Evolutionary conservation across 2,888 invertebrate genomes (phyloP).

Genomic region (Cactoblastis cactorum): DNA sequence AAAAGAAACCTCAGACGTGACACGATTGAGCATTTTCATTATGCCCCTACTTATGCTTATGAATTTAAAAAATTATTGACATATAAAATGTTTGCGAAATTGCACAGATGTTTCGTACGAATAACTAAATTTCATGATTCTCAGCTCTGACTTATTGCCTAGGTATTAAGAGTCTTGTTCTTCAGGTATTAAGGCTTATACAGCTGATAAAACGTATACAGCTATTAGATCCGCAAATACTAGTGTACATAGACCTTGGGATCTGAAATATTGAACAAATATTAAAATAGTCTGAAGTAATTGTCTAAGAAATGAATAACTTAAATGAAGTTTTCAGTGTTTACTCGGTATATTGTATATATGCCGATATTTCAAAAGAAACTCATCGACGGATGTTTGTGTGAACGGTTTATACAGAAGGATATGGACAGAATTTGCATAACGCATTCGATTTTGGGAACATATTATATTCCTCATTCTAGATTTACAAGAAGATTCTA

Average conservation of each 20-base stretch:
- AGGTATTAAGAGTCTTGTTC: slow-evolving; percentile 5
- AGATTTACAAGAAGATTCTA: too few relatives aligned
- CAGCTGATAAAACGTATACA: neutral
- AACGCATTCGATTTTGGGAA: too few relatives aligned
- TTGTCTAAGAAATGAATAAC: slow-evolving; percentile 17
- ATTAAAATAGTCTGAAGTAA: slow-evolving; percentile 16
- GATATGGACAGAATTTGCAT: too few relatives aligned
- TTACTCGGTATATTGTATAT: too few relatives aligned
- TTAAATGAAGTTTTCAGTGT: neutral
- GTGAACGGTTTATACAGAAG: too few relatives aligned
- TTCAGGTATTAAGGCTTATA: slow-evolving; percentile 2
- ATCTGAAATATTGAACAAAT: slow-evolving; percentile 16
- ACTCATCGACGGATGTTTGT: too few relatives aligned
- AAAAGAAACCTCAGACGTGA: too few relatives aligned
- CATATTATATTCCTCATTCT: too few relatives aligned
- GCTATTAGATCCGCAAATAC: slow-evolving; percentile 2
- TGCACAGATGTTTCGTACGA: slow-evolving; percentile 5
- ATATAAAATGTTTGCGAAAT: neutral
- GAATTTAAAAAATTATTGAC: neutral
- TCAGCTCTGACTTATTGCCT: neutral
- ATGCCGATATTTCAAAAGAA: too few relatives aligned
- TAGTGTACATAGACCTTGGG: slow-evolving; percentile 17
- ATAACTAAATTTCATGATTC: neutral
- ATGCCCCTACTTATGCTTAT: too few relatives aligned
- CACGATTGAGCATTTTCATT: too few relatives aligned